Evolutionary conservation across 2,113 vertebrate genomes (phyloP).

Genomic region (Aspiorhynchus laticeps): DNA sequence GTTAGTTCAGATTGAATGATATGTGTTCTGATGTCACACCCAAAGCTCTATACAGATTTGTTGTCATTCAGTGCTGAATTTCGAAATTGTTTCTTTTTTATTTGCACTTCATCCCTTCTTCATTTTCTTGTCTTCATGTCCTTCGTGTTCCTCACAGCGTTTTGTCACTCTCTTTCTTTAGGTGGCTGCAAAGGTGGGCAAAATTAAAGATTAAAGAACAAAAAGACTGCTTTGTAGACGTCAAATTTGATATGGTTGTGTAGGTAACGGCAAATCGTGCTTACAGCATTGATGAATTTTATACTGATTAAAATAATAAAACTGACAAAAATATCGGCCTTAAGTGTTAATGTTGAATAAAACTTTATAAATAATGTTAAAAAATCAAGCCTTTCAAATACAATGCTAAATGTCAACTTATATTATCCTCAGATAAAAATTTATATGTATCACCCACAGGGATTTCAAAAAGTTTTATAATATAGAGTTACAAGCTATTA

Average conservation of each 20-base stretch:
- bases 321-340: neutral
- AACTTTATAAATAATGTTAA: neutral
- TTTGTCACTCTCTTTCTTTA: conserved; percentile 99
- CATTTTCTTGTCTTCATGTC: conserved; percentile 38
- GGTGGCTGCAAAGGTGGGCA: conserved; percentile 80
- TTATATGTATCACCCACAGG: neutral
- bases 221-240: neutral
- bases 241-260: neutral
- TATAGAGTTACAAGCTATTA: neutral
- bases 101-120: conserved; percentile 53
- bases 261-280: neutral
- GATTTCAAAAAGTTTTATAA: neutral
- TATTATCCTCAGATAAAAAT: neutral
- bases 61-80: conserved; percentile 32
- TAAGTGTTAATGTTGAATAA: neutral
- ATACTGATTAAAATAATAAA: neutral
- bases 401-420: neutral
- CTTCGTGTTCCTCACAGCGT: conserved; percentile 82
- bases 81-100: conserved; percentile 51
- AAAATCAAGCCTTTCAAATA: neutral
- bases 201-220: neutral
- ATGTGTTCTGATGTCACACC: conserved; percentile 30
- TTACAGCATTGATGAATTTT: neutral
- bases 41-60: neutral
- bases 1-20: conserved; percentile 12